Evolutionary conservation across 35 echinoderm and acorn worm genomes (phyloP).

Genomic region (Ophioderma brevispina): DNA sequence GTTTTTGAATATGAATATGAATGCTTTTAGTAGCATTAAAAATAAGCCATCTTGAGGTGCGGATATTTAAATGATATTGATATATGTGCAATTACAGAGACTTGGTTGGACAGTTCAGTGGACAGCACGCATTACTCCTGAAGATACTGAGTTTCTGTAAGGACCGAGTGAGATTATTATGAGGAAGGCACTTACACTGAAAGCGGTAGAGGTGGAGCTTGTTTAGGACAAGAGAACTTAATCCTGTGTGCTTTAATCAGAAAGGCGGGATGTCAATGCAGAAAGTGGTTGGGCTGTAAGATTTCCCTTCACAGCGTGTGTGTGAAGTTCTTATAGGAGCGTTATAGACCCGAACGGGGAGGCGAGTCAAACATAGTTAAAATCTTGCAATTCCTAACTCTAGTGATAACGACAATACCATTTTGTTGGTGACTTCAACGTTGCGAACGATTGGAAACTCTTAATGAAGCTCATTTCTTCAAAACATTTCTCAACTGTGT

Average conservation of each 20-base stretch:
- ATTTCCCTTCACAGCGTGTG: not conserved
- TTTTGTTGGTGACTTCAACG: constrained; percentile 39
- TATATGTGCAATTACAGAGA: not conserved
- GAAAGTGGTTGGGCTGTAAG: constrained; percentile 7
- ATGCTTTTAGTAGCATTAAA: constrained; percentile 5
- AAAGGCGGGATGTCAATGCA: constrained; percentile 11
- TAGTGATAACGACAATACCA: not conserved
- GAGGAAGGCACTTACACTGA: constrained; percentile 15
- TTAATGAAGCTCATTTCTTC: constrained; percentile 19
- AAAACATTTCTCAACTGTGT: not conserved
- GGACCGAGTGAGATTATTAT: constrained; percentile 40
- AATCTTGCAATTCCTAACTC: not conserved
- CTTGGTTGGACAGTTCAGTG: not conserved
- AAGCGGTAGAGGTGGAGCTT: not conserved
- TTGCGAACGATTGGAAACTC: constrained; percentile 15
- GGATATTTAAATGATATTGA: not conserved
- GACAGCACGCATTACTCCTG: constrained; percentile 20
- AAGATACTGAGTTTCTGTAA: constrained; percentile 25
- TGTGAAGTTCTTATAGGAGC: not conserved
- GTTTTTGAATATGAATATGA: too few relatives aligned
- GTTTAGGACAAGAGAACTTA: constrained; percentile 20
- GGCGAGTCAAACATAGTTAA: constrained; percentile 11
- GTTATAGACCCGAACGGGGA: constrained; percentile 17
- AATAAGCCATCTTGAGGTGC: constrained; percentile 13
- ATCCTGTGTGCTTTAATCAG: not conserved